phyloP scores from a whole-genome alignment of 2,888 invertebrate species.

The Abrostola triplasia region DNA sequence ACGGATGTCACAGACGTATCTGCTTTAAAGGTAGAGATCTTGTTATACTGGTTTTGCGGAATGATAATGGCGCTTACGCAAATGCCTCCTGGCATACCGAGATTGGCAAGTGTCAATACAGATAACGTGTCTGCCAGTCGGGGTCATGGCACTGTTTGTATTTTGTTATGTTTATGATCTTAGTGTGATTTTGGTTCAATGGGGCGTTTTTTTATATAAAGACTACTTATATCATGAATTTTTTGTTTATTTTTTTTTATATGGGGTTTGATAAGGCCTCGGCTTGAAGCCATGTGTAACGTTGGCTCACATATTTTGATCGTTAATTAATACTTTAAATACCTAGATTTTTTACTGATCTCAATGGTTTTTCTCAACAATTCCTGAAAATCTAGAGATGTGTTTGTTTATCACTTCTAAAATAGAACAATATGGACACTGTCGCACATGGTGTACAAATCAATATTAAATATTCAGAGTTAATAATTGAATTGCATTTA shows the following conservation, averaged over 20 bases:
- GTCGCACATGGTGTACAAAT: too few relatives aligned
- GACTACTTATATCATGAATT: too few relatives aligned
- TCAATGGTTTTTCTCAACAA: too few relatives aligned
- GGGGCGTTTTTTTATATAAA: slow-evolving; percentile 5
- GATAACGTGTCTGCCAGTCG: slow-evolving; percentile 76
- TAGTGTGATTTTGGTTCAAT: slow-evolving; percentile 25
- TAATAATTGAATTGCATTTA: too few relatives aligned
- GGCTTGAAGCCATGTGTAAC: too few relatives aligned
- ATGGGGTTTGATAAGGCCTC: neutral
- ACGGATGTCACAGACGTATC: neutral
- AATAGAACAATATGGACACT: too few relatives aligned
- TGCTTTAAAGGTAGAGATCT: slow-evolving; percentile 47
- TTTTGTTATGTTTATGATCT: slow-evolving; percentile 51
- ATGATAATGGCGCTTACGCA: slow-evolving; percentile 81
- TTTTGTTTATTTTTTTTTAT: slow-evolving; percentile 5
- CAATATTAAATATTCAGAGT: too few relatives aligned
- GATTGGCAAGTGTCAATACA: slow-evolving; percentile 82
- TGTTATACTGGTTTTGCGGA: slow-evolving; percentile 60
- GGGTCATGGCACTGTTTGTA: slow-evolving; percentile 76
- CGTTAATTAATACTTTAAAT: too few relatives aligned
- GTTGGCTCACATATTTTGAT: too few relatives aligned
- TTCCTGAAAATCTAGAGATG: too few relatives aligned
- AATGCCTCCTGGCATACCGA: slow-evolving; percentile 76
- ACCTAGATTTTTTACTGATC: too few relatives aligned
- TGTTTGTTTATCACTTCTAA: too few relatives aligned